These are phyloP conservation scores for Tineola bisselliella DNA, from an alignment of 2,888 invertebrate species.

Conservation along the genomic window DNA sequence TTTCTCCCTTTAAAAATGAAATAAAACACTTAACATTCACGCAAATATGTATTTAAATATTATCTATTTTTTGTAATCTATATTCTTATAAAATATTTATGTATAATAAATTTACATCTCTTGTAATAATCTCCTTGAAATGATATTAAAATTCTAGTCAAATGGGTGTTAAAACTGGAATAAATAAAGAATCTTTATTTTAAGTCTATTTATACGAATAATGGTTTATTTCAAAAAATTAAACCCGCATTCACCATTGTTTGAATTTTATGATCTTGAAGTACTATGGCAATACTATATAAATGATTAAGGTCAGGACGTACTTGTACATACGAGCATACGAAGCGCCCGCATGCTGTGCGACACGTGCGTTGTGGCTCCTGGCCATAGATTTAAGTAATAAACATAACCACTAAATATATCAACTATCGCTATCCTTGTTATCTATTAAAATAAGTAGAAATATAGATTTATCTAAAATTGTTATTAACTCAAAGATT, in stretches of 20 bases:
- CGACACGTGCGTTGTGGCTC: too few relatives aligned
- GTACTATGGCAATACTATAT: neutral
- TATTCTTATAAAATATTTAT: neutral
- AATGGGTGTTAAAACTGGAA: neutral
- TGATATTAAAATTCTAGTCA: conserved; percentile 3
- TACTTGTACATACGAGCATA: too few relatives aligned
- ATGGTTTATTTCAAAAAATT: too few relatives aligned
- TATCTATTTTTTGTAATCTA: neutral
- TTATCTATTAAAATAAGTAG: neutral
- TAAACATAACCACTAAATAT: neutral
- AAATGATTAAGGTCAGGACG: neutral
- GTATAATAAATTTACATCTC: neutral
- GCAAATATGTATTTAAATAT: conserved; percentile 1
- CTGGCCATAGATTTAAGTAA: too few relatives aligned
- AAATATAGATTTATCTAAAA: conserved; percentile 19
- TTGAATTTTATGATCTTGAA: neutral
- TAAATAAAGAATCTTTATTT: neutral
- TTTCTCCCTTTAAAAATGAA: neutral
- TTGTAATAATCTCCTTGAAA: neutral
- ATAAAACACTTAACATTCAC: neutral
- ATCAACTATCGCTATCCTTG: neutral
- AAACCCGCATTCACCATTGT: neutral
- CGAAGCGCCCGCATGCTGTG: too few relatives aligned
- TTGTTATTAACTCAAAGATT: conserved; percentile 57
- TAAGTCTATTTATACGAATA: neutral